These are phyloP conservation scores for Typhlomys cinereus DNA, from an alignment of 2,113 vertebrate species.

Conservation along the genomic window DNA sequence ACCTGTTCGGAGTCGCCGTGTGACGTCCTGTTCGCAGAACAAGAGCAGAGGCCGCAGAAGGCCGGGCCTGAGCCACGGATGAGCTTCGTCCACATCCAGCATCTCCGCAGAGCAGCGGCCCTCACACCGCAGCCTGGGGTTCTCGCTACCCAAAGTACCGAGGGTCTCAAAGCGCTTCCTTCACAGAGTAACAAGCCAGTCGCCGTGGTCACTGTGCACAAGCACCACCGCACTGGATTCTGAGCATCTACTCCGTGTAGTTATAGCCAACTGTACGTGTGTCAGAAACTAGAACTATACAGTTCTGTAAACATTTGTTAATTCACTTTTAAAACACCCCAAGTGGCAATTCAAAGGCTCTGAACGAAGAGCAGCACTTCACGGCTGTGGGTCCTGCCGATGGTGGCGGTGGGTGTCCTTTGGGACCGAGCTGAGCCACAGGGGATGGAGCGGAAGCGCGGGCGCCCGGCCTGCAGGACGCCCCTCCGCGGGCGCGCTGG, in stretches of 20 bases:
- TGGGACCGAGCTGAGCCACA: no score
- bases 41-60: not conserved
- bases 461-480: no score
- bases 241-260: not conserved
- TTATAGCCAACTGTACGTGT: not conserved
- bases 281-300: not conserved
- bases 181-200: not conserved
- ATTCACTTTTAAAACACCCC: slow-evolving; percentile 18
- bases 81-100: not conserved
- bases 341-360: no score
- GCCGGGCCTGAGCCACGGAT: not conserved
- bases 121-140: not conserved
- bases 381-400: no score
- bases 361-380: no score
- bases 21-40: no score
- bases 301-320: not conserved
- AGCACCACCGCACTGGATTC: not conserved
- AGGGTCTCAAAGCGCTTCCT: not conserved
- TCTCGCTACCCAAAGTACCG: not conserved
- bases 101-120: no score
- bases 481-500: no score
- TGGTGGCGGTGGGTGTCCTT: no score
- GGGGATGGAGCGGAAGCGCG: no score
- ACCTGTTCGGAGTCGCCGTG: no score
- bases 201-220: not conserved